Evolutionary conservation across 2,113 vertebrate species (phyloP).

Genomic region (Vanacampus margaritifer): DNA sequence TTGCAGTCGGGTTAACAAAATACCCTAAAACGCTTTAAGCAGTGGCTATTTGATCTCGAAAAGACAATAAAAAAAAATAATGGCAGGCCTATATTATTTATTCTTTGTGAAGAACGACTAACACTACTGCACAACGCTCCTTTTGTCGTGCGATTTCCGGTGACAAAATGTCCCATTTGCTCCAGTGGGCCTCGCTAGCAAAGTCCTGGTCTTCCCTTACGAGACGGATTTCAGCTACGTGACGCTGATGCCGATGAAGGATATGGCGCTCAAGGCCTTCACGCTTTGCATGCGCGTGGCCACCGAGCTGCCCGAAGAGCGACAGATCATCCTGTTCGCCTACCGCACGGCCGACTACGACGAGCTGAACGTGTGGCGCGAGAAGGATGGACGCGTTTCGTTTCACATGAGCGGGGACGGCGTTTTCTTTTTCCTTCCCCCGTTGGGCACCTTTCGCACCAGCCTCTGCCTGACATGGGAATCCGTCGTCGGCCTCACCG

Average conservation of each 20-base stretch:
- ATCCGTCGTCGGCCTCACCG: conserved; percentile 65
- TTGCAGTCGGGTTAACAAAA: too few relatives aligned
- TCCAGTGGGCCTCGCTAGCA: conserved; percentile 64
- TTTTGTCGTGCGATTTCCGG: neutral
- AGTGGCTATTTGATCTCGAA: too few relatives aligned
- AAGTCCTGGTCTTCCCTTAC: conserved; percentile 74
- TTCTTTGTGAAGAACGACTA: too few relatives aligned
- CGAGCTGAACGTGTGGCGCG: conserved; percentile 77
- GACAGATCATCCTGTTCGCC: conserved; percentile 76
- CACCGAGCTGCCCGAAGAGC: conserved; percentile 69
- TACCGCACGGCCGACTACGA: conserved; percentile 74
- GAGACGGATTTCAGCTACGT: conserved; percentile 77
- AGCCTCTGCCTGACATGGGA: conserved; percentile 78
- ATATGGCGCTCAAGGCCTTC: conserved; percentile 69
- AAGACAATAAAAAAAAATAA: too few relatives aligned
- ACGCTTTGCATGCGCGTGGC: conserved; percentile 75
- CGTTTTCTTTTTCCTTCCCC: conserved; percentile 63
- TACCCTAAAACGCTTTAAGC: too few relatives aligned
- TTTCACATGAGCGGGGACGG: conserved; percentile 72
- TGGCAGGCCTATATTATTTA: too few relatives aligned
- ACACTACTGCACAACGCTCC: too few relatives aligned
- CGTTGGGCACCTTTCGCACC: conserved; percentile 70
- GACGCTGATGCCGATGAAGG: conserved; percentile 67
- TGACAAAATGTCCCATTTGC: neutral
- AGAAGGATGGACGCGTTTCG: conserved; percentile 67